These are phyloP conservation scores for Tribolium castaneum DNA, from an alignment of 1,140 invertebrate genomes.

Conservation along the genomic window DNA sequence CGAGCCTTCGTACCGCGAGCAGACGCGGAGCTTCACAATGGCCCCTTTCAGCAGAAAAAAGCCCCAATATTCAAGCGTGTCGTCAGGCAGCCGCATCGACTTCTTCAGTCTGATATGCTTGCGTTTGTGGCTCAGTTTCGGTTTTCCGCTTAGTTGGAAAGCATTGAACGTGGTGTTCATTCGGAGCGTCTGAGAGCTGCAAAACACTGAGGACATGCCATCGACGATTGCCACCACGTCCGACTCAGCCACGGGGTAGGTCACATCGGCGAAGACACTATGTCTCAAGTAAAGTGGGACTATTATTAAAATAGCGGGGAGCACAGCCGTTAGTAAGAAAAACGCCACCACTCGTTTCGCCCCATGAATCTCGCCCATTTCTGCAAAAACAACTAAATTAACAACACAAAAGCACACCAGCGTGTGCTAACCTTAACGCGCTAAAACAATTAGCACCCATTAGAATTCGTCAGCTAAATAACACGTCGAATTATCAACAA, in stretches of 20 bases:
- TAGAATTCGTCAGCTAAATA: conserved; percentile 3
- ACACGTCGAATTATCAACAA: neutral
- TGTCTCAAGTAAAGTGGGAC: conserved; percentile 81
- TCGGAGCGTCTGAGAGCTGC: conserved; percentile 78
- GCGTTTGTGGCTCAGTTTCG: conserved; percentile 74
- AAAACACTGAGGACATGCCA: conserved; percentile 83
- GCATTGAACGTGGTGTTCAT: conserved; percentile 86
- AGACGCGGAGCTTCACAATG: conserved; percentile 68
- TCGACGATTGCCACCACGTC: conserved; percentile 83
- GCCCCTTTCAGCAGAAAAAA: conserved; percentile 82
- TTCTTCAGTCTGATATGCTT: conserved; percentile 84
- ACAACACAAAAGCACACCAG: neutral
- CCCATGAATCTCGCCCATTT: conserved; percentile 78
- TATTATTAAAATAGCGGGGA: conserved; percentile 78
- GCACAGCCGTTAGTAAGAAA: conserved; percentile 76
- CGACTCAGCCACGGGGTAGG: conserved; percentile 81
- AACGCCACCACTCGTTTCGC: conserved; percentile 78
- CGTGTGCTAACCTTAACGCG: neutral
- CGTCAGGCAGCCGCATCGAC: conserved; percentile 84
- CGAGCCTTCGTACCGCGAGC: conserved; percentile 81
- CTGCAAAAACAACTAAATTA: conserved; percentile 65
- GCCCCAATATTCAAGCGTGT: conserved; percentile 89
- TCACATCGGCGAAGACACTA: conserved; percentile 77
- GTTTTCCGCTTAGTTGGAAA: conserved; percentile 79
- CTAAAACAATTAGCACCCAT: conserved; percentile 25